Percentiles rank a stretch among this genome's conserved stretches.
These are phyloP conservation scores for Heterotis niloticus DNA, from an alignment of 2,113 vertebrate species.

Conservation along the genomic window DNA sequence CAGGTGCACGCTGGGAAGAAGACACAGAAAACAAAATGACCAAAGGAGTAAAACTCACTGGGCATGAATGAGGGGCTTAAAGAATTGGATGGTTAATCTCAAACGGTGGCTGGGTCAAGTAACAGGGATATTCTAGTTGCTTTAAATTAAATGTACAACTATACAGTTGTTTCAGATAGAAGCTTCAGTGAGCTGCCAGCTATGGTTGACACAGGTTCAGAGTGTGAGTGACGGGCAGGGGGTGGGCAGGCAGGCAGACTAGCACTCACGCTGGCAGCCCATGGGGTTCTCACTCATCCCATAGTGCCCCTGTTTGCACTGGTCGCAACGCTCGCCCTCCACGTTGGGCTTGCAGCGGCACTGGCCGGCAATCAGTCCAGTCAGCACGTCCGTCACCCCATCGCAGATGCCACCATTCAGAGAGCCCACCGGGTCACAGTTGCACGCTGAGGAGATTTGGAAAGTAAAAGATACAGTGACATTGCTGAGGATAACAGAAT, in stretches of 20 bases:
- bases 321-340: constrained; percentile 87
- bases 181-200: too few species aligned
- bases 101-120: too few species aligned
- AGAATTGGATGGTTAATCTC: too few species aligned
- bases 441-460: constrained; percentile 69
- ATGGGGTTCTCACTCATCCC: constrained; percentile 68
- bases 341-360: constrained; percentile 91
- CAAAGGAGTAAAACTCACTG: neutral
- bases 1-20: constrained; percentile 77
- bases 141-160: too few species aligned
- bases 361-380: constrained; percentile 84
- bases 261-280: constrained; percentile 82
- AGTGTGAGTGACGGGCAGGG: too few species aligned
- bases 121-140: too few species aligned
- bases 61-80: too few species aligned
- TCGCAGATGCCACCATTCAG: constrained; percentile 85
- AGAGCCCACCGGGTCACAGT: constrained; percentile 85
- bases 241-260: too few species aligned
- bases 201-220: too few species aligned
- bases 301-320: constrained; percentile 82
- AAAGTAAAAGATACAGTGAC: neutral
- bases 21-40: neutral
- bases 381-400: constrained; percentile 73
- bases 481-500: neutral
- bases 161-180: too few species aligned